Conservation (phyloP, 1,140 invertebrate genomes). For the Calephelis nemesis region DNA sequence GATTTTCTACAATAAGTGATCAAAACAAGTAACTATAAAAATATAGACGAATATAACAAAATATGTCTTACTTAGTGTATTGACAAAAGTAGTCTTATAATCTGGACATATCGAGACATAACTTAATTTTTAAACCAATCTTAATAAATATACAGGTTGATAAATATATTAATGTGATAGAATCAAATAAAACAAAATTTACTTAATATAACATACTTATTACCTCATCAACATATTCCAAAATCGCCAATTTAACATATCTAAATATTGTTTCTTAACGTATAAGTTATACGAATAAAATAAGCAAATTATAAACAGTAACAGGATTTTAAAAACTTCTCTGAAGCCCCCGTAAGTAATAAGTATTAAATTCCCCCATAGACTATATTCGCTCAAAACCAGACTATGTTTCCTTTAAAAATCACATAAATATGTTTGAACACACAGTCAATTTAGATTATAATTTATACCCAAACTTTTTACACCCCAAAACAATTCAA, state of each 20-base stretch:
- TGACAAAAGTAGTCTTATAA: conserved; percentile 8
- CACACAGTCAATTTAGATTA: too few species aligned
- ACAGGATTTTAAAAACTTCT: too few species aligned
- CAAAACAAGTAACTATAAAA: conserved; percentile 59
- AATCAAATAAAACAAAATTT: neutral
- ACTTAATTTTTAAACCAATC: neutral
- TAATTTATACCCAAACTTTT: too few species aligned
- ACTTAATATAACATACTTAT: neutral
- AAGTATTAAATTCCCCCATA: too few species aligned
- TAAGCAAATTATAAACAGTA: too few species aligned
- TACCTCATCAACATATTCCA: neutral
- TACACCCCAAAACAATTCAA: too few species aligned
- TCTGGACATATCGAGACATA: neutral
- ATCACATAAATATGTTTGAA: too few species aligned
- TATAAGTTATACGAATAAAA: too few species aligned
- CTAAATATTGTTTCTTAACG: too few species aligned
- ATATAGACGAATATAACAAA: conserved; percentile 51
- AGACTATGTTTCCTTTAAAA: too few species aligned
- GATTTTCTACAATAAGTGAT: conserved; percentile 50
- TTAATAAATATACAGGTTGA: neutral
- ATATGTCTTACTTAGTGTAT: neutral
- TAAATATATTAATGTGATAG: neutral
- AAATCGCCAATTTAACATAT: neutral
- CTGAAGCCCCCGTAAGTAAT: too few species aligned
- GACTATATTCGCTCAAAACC: too few species aligned